phyloP scores from a whole-genome alignment of 2,797 vertebrate species.

The Buphagus erythrorhynchus region DNA sequence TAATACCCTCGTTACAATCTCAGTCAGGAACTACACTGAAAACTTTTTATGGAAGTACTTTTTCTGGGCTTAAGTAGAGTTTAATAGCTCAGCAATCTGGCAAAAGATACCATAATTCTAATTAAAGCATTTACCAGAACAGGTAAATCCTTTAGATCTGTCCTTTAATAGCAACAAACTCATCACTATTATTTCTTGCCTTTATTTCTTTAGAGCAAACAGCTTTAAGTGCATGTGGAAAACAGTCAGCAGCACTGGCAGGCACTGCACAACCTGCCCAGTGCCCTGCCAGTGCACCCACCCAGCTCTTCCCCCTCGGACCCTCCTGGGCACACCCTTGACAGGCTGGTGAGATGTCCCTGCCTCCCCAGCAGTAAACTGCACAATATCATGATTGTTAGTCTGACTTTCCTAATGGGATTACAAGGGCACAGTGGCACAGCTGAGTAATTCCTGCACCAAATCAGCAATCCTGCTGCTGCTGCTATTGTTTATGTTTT shows the following conservation, averaged over 20 bases:
- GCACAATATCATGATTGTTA: background rate
- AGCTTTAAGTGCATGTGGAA: background rate
- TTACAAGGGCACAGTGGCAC: background rate
- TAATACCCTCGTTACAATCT: background rate
- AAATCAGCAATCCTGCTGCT: background rate
- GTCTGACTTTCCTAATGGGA: background rate
- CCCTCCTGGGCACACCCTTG: background rate
- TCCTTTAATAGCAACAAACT: slow-evolving; percentile 7
- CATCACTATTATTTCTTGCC: slow-evolving; percentile 6
- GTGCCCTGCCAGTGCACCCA: background rate
- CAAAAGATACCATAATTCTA: slow-evolving; percentile 53
- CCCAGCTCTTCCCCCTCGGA: background rate
- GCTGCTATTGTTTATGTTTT: background rate
- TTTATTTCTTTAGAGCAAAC: slow-evolving; percentile 33
- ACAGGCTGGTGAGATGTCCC: background rate
- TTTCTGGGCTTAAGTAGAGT: slow-evolving; percentile 34
- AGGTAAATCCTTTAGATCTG: slow-evolving; percentile 1
- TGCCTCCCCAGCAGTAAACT: background rate
- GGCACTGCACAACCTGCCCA: background rate
- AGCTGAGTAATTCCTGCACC: background rate
- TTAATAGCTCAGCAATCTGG: slow-evolving; percentile 58
- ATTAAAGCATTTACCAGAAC: slow-evolving; percentile 51
- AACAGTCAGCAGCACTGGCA: background rate
- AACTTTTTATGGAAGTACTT: slow-evolving; percentile 7
- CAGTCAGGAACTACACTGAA: background rate